Conservation (phyloP, 2,888 invertebrate genomes). For the Agapostemon virescens region DNA sequence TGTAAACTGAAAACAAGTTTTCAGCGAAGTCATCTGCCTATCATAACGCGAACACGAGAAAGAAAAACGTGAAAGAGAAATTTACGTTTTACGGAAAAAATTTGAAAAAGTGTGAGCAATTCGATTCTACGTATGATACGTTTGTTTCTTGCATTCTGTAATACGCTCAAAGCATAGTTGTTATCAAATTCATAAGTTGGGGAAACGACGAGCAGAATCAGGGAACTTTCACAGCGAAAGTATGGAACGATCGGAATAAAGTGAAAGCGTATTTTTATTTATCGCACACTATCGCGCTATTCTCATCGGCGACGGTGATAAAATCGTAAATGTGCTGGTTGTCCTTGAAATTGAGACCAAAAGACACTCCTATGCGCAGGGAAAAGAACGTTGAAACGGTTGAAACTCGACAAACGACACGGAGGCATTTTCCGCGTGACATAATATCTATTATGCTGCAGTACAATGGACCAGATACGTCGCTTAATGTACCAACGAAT, state of each 20-base stretch:
- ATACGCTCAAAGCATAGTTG: neutral
- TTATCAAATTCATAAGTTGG: neutral
- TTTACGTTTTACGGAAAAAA: neutral
- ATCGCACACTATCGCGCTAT: too few species aligned
- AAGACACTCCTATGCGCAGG: conserved; percentile 14
- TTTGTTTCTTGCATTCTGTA: neutral
- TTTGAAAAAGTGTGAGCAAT: neutral
- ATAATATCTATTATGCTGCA: conserved; percentile 65
- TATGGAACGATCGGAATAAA: neutral
- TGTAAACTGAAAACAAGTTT: neutral
- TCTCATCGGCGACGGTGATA: neutral
- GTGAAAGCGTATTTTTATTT: neutral
- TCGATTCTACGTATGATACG: neutral
- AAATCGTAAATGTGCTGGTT: neutral
- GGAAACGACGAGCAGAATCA: neutral
- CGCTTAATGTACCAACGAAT: conserved; percentile 65
- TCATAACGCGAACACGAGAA: neutral
- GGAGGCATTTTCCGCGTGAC: conserved; percentile 64
- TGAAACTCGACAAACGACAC: conserved; percentile 49
- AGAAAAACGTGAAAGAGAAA: neutral
- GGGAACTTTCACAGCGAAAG: neutral
- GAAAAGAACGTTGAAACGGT: conserved; percentile 47
- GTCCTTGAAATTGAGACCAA: conserved; percentile 19
- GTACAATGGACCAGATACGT: conserved; percentile 61
- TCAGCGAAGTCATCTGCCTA: neutral